Conservation (phyloP, 30 jellyfish, hydroid and myxozoan species). For the Phacellophora camtschatica region DNA sequence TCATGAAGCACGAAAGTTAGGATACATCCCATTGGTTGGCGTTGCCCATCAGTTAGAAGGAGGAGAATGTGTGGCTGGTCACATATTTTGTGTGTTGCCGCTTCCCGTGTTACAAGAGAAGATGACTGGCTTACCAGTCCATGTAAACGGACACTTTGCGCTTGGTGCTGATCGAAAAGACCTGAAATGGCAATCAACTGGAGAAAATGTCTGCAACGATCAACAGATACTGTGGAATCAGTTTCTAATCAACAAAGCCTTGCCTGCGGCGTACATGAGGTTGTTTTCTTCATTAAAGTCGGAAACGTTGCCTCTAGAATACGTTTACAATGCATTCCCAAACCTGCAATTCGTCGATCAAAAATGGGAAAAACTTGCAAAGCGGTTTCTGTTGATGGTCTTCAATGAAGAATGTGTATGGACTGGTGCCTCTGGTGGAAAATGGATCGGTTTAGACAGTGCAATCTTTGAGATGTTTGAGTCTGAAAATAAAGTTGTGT, state of each 20-base stretch:
- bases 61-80: constrained; percentile 24
- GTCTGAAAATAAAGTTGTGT: neutral
- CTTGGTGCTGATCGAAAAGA: constrained; percentile 70
- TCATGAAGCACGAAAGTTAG: neutral
- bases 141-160: constrained; percentile 56
- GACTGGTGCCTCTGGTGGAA: constrained; percentile 25
- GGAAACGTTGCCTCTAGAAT: neutral
- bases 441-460: neutral
- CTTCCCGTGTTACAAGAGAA: constrained; percentile 16
- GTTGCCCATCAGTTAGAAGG: neutral
- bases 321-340: constrained; percentile 23
- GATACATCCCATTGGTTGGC: constrained; percentile 51
- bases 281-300: neutral
- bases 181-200: constrained; percentile 46
- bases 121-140: constrained; percentile 46
- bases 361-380: constrained; percentile 39
- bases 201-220: constrained; percentile 8
- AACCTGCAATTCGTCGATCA: constrained; percentile 8
- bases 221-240: constrained; percentile 30
- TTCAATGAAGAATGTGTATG: constrained; percentile 1
- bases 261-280: constrained; percentile 27
- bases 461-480: neutral
- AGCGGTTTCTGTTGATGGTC: neutral
- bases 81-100: constrained; percentile 47
- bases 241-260: constrained; percentile 7